These are phyloP conservation scores for Grammomys dolichurus DNA, from an alignment of 2,113 vertebrate species.

Conservation along the genomic window DNA sequence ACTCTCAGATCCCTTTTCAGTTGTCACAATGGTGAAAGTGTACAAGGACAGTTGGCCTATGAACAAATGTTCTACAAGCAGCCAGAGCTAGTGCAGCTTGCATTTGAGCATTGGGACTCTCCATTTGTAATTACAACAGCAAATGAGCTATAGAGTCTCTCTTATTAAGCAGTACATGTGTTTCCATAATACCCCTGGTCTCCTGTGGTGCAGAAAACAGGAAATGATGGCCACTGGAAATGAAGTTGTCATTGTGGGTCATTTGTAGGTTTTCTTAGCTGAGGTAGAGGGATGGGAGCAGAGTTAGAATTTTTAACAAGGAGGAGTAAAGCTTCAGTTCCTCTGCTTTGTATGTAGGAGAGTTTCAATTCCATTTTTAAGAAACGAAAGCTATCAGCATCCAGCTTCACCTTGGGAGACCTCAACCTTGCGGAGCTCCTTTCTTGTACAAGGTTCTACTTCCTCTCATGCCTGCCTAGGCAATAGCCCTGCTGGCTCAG, in stretches of 20 bases:
- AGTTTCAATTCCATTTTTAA: neutral
- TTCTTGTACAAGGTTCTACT: neutral
- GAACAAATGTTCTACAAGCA: neutral
- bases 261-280: neutral
- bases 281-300: neutral
- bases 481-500: neutral
- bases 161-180: neutral
- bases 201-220: neutral
- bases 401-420: neutral
- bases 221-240: neutral
- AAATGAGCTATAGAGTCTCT: neutral
- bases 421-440: neutral
- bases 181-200: neutral
- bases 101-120: neutral
- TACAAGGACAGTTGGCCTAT: neutral
- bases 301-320: neutral
- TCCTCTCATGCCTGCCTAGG: neutral
- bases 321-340: neutral
- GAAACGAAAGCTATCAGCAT: neutral
- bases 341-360: neutral
- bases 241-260: neutral
- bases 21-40: neutral
- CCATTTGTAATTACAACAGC: constrained; percentile 39
- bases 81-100: neutral
- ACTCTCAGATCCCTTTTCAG: neutral